Evolutionary conservation across 2,888 invertebrate species (phyloP), one percentile per base, ranked within the genome.

Genomic region (Leptinotarsa haldemani): DNA sequence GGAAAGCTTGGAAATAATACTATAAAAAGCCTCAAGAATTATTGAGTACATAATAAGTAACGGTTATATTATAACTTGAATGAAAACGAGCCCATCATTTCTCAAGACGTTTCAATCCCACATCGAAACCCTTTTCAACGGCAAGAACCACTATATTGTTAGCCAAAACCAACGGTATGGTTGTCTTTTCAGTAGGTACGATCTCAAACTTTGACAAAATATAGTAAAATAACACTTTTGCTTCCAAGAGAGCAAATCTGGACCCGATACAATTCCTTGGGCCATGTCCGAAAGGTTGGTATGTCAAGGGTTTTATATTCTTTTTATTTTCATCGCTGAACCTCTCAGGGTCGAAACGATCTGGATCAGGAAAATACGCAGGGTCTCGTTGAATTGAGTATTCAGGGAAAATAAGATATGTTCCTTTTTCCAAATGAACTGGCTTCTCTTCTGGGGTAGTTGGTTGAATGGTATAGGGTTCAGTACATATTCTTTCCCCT

Each of bases 211-310:
- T 82, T 0, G 72, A 63, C 52, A 87, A 65, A 22, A 87, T 56
- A 58, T 85, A 75, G 58, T 82, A 81, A n/a, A 84, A 74, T 4
- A 86, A 46, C 0, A 80, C 74, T 79, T 87, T 87, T 0, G 79
- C 78, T 80, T 86, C 85, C 70, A 86, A 64, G 2, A 86, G 66
- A 15, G 86, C 86, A 74, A 86, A 87, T 76, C 86, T 80, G 4
- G 82, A 83, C 7, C 90, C 90, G 67, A 90, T 88, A 79, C 90
- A 91, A 77, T 84, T 88, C 71, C 90, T 87, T 0, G 90, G 90
- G 1, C 91, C 91, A 22, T 84, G 77, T 2, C 91, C 90, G 78
- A 90, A 90, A 0, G 90, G 90, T 82, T 89, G 80, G 76, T 87
- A 91, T 0, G 89, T 87, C 77, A 88, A 89, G 0, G 89, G 88